These are phyloP conservation scores for Oncorhynchus keta DNA, from an alignment of 2,113 vertebrate species.

Conservation along the genomic window DNA sequence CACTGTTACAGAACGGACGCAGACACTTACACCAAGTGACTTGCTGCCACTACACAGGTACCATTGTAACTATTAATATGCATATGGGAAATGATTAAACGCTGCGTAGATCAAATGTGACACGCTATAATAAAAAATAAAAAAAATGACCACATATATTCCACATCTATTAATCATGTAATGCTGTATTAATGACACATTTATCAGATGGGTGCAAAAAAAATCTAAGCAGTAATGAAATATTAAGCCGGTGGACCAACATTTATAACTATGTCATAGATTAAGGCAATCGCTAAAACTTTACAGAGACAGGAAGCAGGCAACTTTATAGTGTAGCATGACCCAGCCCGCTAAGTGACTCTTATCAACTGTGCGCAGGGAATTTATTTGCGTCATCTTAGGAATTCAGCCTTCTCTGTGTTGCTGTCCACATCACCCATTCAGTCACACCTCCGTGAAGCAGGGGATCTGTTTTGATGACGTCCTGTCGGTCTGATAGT, in stretches of 20 bases:
- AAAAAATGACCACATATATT: conserved; percentile 77
- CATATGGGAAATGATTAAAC: conserved; percentile 91
- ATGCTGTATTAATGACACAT: conserved; percentile 77
- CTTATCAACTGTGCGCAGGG: too few relatives aligned
- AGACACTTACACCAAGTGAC: conserved; percentile 77
- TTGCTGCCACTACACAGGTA: conserved; percentile 79
- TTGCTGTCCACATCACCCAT: too few relatives aligned
- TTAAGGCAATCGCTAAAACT: conserved; percentile 34
- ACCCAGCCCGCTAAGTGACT: too few relatives aligned
- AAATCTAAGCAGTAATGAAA: conserved; percentile 67
- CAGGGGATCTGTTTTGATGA: too few relatives aligned
- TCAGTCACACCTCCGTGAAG: too few relatives aligned
- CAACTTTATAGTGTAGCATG: too few relatives aligned
- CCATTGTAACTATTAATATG: conserved; percentile 87
- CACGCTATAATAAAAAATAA: conserved; percentile 88
- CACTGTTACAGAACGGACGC: conserved; percentile 62
- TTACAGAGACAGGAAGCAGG: conserved; percentile 1
- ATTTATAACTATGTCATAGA: conserved; percentile 29
- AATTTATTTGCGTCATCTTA: too few relatives aligned
- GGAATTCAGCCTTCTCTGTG: too few relatives aligned
- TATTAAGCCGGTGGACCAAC: conserved; percentile 53
- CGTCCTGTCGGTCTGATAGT: too few relatives aligned
- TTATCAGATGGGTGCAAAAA: conserved; percentile 69
- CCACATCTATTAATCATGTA: conserved; percentile 91
- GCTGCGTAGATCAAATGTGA: conserved; percentile 85